Evolutionary conservation across 2,888 invertebrate genomes (phyloP).

Genomic region (Drosophila stalkeri): DNA sequence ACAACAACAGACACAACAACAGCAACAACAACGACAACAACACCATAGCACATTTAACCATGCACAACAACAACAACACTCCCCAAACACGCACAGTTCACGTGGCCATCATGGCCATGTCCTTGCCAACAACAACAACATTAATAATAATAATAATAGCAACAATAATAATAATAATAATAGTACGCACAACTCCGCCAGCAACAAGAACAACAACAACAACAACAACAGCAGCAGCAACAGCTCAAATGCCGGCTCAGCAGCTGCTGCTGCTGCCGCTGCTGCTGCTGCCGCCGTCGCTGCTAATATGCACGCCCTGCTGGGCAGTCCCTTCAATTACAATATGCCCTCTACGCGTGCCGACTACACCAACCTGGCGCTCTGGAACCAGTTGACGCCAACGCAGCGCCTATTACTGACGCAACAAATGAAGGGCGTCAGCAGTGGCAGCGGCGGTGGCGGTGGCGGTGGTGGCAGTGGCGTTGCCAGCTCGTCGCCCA

Average conservation of each 20-base stretch:
- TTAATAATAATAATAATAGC: slow-evolving; percentile 21
- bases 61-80: slow-evolving; percentile 48
- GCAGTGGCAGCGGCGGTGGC: background rate
- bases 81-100: slow-evolving; percentile 61
- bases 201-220: background rate
- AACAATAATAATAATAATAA: slow-evolving; percentile 38
- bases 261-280: slow-evolving; percentile 25
- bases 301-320: slow-evolving; percentile 63
- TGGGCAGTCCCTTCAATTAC: slow-evolving; percentile 72
- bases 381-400: slow-evolving; percentile 83
- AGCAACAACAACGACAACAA: slow-evolving; percentile 67
- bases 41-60: slow-evolving; percentile 65
- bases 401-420: slow-evolving; percentile 78
- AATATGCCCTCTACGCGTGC: slow-evolving; percentile 74
- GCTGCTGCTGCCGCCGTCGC: slow-evolving; percentile 62
- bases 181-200: slow-evolving; percentile 37
- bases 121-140: slow-evolving; percentile 57
- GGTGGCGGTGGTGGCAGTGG: slow-evolving; percentile 21
- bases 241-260: slow-evolving; percentile 15
- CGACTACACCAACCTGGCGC: slow-evolving; percentile 82
- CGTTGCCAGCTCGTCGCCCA: slow-evolving; percentile 20
- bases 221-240: slow-evolving; percentile 3
- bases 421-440: slow-evolving; percentile 76
- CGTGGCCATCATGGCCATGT: slow-evolving; percentile 69
- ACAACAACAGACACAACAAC: slow-evolving; percentile 61